Percentiles rank a stretch among this genome's conserved stretches.
These are phyloP conservation scores for Cantharis flavilabris DNA, from an alignment of 2,888 invertebrate genomes.

Conservation along the genomic window DNA sequence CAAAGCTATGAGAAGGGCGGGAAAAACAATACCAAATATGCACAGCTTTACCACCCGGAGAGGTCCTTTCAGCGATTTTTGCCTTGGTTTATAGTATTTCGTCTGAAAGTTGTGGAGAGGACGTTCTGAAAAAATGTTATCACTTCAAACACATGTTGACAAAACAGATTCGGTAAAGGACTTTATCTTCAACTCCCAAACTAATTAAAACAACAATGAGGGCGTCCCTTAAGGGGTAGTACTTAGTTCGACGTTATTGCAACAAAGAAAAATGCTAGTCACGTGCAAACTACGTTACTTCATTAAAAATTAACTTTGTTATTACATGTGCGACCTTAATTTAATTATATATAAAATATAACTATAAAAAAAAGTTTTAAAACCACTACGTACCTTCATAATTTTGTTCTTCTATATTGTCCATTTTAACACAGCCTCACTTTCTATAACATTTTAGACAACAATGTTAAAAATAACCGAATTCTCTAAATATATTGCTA, in stretches of 20 bases:
- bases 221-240: not conserved
- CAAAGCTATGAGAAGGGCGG: conserved; percentile 67
- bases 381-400: not conserved
- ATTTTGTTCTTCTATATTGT: not conserved
- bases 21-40: conserved; percentile 67
- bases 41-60: conserved; percentile 66
- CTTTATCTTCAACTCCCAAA: not conserved
- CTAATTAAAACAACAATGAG: not conserved
- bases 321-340: not conserved
- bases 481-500: not conserved
- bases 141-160: not conserved
- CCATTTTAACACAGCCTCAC: not conserved
- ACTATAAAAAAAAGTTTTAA: not conserved
- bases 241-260: not conserved
- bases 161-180: not conserved
- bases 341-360: not conserved
- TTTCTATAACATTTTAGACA: not conserved
- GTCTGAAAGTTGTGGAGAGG: conserved; percentile 20
- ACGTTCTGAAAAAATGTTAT: conserved; percentile 28
- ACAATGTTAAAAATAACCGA: not conserved
- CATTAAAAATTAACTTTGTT: not conserved
- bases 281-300: not conserved
- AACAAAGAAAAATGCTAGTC: not conserved
- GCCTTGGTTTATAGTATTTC: conserved; percentile 15
- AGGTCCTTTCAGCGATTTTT: conserved; percentile 56